Evolutionary conservation across 2,888 invertebrate species (phyloP).

Genomic region (Rotaria macrura): DNA sequence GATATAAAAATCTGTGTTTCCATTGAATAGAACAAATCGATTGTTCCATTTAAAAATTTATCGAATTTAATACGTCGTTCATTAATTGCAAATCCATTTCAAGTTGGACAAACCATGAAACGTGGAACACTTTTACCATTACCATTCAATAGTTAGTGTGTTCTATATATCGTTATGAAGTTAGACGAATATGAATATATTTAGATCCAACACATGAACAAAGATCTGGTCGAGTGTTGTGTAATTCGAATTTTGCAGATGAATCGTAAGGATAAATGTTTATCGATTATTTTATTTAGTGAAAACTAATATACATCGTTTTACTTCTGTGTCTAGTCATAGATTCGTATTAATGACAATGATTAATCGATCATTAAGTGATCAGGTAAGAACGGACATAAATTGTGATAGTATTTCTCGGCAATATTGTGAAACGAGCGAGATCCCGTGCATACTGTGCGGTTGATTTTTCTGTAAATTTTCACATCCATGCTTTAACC

Average conservation of each 20-base stretch:
- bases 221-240: neutral
- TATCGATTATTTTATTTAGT: neutral
- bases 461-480: too few species aligned
- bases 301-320: too few species aligned
- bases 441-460: too few species aligned
- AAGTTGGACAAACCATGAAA: constrained; percentile 21
- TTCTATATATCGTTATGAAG: neutral
- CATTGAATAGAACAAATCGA: neutral
- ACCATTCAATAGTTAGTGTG: neutral
- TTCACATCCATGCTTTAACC: too few species aligned
- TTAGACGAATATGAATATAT: neutral
- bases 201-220: constrained; percentile 17
- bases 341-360: constrained; percentile 17
- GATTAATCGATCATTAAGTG: constrained; percentile 22
- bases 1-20: neutral
- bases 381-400: neutral
- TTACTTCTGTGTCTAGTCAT: neutral
- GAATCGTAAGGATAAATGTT: neutral
- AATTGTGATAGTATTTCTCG: too few species aligned
- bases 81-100: constrained; percentile 17
- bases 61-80: constrained; percentile 20
- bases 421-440: too few species aligned
- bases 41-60: constrained; percentile 7
- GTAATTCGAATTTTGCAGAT: constrained; percentile 13
- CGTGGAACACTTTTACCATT: constrained; percentile 9